A percentile compares a stretch with the other conserved stretches of the same genome.
phyloP scores from a whole-genome alignment of 2,797 vertebrate species.

The Alca torda region DNA sequence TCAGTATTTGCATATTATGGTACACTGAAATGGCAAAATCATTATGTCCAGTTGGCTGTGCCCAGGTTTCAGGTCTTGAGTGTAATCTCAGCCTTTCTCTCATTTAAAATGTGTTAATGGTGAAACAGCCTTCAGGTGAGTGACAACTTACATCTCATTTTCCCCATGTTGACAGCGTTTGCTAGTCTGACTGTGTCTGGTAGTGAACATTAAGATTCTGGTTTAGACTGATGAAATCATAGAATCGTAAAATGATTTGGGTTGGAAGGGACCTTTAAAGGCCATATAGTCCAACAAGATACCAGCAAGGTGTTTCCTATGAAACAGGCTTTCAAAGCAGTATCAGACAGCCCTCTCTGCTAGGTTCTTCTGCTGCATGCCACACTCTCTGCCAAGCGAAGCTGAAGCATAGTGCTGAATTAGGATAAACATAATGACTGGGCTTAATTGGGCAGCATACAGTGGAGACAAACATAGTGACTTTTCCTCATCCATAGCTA shows the following conservation, averaged over 20 bases:
- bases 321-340: not conserved
- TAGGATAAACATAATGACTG: not conserved
- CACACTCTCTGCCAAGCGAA: not conserved
- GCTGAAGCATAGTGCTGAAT: not conserved
- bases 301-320: not conserved
- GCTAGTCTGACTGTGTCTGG: not conserved
- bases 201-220: not conserved
- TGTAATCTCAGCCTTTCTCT: not conserved
- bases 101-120: not conserved
- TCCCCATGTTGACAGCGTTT: not conserved
- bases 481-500: conserved; percentile 4
- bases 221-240: not conserved
- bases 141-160: not conserved
- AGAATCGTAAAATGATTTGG: not conserved
- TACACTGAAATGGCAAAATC: not conserved
- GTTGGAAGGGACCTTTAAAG: not conserved
- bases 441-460: not conserved
- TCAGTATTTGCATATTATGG: not conserved
- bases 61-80: not conserved
- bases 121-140: not conserved
- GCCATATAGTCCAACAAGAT: not conserved
- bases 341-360: not conserved
- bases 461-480: not conserved
- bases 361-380: not conserved
- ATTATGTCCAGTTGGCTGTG: rapidly evolving